Conservation (phyloP, 2,797 vertebrate species). For the Garrulus glandarius region DNA sequence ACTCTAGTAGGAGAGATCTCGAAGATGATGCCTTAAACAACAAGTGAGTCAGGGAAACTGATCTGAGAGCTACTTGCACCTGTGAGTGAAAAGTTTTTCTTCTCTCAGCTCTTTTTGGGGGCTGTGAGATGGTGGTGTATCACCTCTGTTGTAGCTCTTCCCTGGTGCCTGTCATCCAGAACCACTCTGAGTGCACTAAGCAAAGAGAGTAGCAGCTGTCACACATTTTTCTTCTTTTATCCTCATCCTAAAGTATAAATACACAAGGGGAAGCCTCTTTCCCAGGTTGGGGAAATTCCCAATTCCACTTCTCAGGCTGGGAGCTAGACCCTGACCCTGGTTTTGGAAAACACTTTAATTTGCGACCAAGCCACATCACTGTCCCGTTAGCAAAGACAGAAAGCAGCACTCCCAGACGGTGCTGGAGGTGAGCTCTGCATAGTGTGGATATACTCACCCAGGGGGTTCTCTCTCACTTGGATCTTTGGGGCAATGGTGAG, state of each 20-base stretch:
- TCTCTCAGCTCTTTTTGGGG: background rate
- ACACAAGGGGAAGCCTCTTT: background rate
- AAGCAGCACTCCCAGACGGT: background rate
- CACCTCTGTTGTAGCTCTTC: background rate
- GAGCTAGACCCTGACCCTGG: background rate
- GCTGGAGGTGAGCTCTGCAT: background rate
- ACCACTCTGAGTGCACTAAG: background rate
- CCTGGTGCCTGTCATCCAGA: background rate
- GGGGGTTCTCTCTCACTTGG: background rate
- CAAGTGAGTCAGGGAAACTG: background rate
- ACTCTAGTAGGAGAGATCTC: background rate
- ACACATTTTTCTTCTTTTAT: background rate
- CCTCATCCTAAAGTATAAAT: background rate
- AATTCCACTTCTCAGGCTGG: background rate
- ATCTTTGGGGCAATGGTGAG: background rate
- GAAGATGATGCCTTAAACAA: background rate
- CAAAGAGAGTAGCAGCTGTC: background rate
- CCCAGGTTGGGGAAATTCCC: background rate
- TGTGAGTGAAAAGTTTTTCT: background rate
- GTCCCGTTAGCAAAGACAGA: background rate
- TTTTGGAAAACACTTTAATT: background rate
- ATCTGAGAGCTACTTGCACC: background rate
- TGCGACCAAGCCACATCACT: accelerated
- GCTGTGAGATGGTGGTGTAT: background rate
- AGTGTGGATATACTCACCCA: accelerated